Conservation (phyloP, 2,797 vertebrate species). For the Pipistrellus pipistrellus region DNA sequence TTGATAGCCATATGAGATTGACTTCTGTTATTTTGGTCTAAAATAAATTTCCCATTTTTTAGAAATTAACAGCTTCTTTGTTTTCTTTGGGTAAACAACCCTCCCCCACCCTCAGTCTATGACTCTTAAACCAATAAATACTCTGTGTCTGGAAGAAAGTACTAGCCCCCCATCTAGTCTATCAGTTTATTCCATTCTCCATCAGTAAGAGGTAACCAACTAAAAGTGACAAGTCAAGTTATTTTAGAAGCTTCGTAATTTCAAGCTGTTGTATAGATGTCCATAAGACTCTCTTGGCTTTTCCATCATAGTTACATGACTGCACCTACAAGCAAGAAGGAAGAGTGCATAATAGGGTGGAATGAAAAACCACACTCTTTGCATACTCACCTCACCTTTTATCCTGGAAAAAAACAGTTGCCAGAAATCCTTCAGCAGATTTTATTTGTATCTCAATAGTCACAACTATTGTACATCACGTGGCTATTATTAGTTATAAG, state of each 20-base stretch:
- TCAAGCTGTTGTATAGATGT: background rate
- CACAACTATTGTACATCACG: background rate
- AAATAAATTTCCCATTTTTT: background rate
- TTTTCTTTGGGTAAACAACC: background rate
- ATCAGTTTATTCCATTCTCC: background rate
- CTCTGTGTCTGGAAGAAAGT: background rate
- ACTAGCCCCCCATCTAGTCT: background rate
- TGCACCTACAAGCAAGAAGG: background rate
- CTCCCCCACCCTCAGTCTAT: background rate
- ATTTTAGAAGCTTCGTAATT: background rate
- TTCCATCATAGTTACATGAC: background rate
- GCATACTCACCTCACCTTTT: background rate
- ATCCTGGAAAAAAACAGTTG: background rate
- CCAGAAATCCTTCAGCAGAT: background rate
- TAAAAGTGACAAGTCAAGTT: background rate
- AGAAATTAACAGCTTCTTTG: background rate
- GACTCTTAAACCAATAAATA: background rate
- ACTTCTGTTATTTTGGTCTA: background rate
- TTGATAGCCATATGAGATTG: background rate
- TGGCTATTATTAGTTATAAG: background rate
- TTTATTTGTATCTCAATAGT: background rate
- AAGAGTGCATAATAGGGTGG: background rate
- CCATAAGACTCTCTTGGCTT: background rate
- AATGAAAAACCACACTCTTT: background rate
- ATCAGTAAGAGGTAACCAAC: background rate